Conservation (phyloP, 1,140 invertebrate species). For the Penaeus japonicus region DNA sequence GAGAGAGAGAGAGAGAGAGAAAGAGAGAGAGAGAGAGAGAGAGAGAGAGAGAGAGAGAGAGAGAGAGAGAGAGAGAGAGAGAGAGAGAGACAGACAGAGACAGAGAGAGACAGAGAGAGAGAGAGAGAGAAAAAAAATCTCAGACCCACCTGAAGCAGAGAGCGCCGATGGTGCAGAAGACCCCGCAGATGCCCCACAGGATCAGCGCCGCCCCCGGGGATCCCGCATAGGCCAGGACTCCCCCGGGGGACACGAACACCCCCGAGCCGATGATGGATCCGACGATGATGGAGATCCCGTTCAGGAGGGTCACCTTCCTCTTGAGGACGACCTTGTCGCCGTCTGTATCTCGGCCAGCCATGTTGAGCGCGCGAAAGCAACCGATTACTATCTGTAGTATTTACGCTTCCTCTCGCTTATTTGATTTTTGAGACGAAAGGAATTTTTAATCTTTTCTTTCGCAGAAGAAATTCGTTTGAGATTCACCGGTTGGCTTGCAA, state of each 20-base stretch:
- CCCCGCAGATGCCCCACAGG: constrained; percentile 61
- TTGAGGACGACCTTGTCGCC: constrained; percentile 64
- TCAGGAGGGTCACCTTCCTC: constrained; percentile 82
- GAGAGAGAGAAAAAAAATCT: not conserved
- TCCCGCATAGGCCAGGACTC: constrained; percentile 62
- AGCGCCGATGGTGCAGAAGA: constrained; percentile 79
- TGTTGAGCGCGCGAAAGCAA: not conserved
- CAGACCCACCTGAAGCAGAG: constrained; percentile 68
- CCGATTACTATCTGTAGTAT: too few species aligned
- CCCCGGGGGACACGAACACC: constrained; percentile 80
- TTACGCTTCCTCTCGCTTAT: too few species aligned
- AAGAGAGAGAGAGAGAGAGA: too few species aligned
- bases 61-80: too few species aligned
- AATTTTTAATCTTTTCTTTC: too few species aligned
- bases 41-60: too few species aligned
- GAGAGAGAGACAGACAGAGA: too few species aligned
- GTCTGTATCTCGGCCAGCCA: not conserved
- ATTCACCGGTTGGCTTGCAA: too few species aligned
- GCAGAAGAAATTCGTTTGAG: too few species aligned
- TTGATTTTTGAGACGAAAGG: too few species aligned
- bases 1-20: too few species aligned
- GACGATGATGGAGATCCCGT: constrained; percentile 87
- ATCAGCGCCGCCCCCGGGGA: constrained; percentile 62
- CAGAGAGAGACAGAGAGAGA: too few species aligned
- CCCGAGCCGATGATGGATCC: constrained; percentile 77